Base-by-base conservation (phyloP, 2,888 invertebrate species). In the Chironomus tentans region DNA sequence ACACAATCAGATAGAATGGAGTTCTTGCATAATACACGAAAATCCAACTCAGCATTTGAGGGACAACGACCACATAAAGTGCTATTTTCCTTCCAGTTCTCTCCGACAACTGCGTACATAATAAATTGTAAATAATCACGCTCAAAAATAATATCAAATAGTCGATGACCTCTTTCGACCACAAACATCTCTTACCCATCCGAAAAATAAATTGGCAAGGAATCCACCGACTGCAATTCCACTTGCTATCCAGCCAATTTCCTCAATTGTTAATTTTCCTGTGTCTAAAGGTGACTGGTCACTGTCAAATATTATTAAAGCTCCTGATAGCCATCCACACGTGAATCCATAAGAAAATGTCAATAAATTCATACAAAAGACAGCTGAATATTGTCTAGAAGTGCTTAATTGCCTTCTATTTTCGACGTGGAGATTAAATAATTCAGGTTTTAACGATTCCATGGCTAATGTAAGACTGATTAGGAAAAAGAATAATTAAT, bases 211-310 rank as follows among this genome's bases (percentile, higher is more conserved):
- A 6, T 81, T 82, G 12, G 84, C 84, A 5, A 81, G 7, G 0
- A 81, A 46, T 0, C 82, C 83, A 0, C 84, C 84, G 48, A 83
- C 68, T 21, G 83, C 82, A 0, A 84, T 77, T 2, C 80, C 79
- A 0, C 83, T 80, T 0, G 81, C 82, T n/a, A 84, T 81, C 82
- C 82, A 83, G 7, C 84, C 84, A 24, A 80, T 79, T 76, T 83
- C 81, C n/a, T 79, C 76, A 3, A 47, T 24, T 4, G 61, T 69
- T 24, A 78, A 38, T 21, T 71, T 24, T 10, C 77, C 77, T 3
- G 75, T 48, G 2, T 10, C 18, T 12, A 78, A 61, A 6, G 77
- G 77, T 10, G 74, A 68, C 0, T 76, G 75, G 22, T 47, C 38
- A 10, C 77, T 74, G 62, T 70, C 13, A 5, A 78, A 61, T 13